Evolutionary conservation across 2,888 invertebrate genomes (phyloP).

Genomic region (Meandrusa payeni): DNA sequence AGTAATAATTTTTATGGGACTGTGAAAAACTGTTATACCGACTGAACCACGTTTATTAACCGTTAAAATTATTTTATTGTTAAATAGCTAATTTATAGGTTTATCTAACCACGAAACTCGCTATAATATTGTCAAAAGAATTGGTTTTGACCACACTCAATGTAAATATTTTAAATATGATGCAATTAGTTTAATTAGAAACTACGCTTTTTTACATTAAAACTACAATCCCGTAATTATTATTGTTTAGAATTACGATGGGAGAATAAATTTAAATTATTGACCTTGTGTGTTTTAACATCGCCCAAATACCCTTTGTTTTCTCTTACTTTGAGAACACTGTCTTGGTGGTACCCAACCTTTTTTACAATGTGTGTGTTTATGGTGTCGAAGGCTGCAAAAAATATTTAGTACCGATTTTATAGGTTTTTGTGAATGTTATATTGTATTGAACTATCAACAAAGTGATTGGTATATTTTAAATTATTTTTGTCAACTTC

Average conservation of each 20-base stretch:
- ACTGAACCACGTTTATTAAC: not conserved
- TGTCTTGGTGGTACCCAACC: too few relatives aligned
- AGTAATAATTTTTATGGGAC: constrained; percentile 9
- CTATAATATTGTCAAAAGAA: not conserved
- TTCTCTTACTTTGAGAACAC: too few relatives aligned
- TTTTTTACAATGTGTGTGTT: too few relatives aligned
- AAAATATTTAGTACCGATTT: too few relatives aligned
- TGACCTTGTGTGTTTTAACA: constrained; percentile 50
- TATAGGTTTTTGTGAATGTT: too few relatives aligned
- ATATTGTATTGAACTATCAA: too few relatives aligned
- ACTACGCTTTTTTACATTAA: constrained; percentile 61
- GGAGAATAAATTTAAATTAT: constrained; percentile 65
- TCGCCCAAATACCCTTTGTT: too few relatives aligned
- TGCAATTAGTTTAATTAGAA: constrained; percentile 53
- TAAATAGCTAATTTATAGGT: constrained; percentile 27
- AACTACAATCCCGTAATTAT: constrained; percentile 45
- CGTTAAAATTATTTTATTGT: constrained; percentile 18
- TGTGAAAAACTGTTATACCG: constrained; percentile 1
- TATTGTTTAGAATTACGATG: constrained; percentile 53
- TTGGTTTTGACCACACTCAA: constrained; percentile 5
- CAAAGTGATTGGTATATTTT: too few relatives aligned
- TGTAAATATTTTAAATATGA: constrained; percentile 42
- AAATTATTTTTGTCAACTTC: too few relatives aligned
- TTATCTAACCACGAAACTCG: constrained; percentile 12
- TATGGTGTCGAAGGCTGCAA: too few relatives aligned